These are phyloP conservation scores for Poeciliopsis occidentalis DNA, from an alignment of 2,113 vertebrate genomes.

Conservation along the genomic window DNA sequence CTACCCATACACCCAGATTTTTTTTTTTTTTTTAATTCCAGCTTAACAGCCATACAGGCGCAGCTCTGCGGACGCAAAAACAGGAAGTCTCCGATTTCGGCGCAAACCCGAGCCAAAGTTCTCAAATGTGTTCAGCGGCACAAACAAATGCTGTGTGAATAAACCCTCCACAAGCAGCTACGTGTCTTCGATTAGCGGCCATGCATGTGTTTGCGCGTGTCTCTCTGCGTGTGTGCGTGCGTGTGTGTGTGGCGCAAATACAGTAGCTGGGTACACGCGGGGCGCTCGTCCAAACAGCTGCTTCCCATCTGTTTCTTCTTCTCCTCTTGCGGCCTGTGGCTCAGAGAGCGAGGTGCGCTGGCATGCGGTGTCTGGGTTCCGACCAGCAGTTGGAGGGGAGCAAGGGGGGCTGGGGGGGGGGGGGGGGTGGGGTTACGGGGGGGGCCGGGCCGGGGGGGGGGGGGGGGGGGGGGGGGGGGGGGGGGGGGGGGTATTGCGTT, in stretches of 20 bases:
- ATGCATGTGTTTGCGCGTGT: not conserved
- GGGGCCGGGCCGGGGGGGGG: too few species aligned
- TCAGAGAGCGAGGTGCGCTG: constrained; percentile 73
- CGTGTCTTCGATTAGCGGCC: not conserved
- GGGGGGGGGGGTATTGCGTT: constrained; percentile 41
- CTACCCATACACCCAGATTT: not conserved
- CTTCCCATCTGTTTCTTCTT: constrained; percentile 78
- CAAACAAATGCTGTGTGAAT: constrained; percentile 14
- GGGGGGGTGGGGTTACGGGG: constrained; percentile 11
- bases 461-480: constrained; percentile 34
- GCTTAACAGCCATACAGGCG: not conserved
- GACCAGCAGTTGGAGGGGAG: constrained; percentile 50
- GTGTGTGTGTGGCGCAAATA: constrained; percentile 63
- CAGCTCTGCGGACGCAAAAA: not conserved
- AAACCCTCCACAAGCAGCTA: constrained; percentile 11
- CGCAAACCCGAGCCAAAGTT: not conserved
- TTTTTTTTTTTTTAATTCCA: not conserved
- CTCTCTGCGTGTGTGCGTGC: constrained; percentile 36
- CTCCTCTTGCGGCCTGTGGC: constrained; percentile 71
- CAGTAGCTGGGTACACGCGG: constrained; percentile 72
- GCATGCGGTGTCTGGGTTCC: constrained; percentile 73
- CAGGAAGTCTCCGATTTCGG: not conserved
- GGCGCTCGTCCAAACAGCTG: constrained; percentile 79
- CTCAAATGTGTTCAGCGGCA: not conserved
- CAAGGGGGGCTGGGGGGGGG: too few species aligned